A percentile compares a stretch with the other conserved stretches of the same genome.
phyloP scores from a whole-genome alignment of 2,888 invertebrate genomes.

The Orchestes rusci region DNA sequence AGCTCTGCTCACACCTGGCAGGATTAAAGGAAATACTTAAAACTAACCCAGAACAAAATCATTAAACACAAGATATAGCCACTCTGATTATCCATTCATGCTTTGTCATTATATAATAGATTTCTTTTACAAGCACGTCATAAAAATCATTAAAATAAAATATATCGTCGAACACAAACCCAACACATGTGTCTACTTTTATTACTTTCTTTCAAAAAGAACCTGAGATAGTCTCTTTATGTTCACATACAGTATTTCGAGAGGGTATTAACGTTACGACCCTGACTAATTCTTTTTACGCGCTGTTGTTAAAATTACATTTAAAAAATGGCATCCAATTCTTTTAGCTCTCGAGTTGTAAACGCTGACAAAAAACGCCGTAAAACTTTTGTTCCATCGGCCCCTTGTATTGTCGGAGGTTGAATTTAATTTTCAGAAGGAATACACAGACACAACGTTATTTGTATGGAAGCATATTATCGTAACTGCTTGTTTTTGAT shows the following conservation, averaged over 20 bases:
- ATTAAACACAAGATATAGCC: no score
- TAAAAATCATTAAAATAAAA: background rate
- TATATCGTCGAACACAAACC: background rate
- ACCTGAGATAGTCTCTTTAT: slow-evolving; percentile 27
- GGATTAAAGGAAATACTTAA: no score
- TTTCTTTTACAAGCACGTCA: no score
- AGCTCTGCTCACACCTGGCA: no score
- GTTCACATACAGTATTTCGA: slow-evolving; percentile 25
- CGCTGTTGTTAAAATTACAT: slow-evolving; percentile 15
- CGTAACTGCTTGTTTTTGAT: no score
- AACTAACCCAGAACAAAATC: no score
- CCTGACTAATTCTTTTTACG: slow-evolving; percentile 22
- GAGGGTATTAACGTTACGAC: slow-evolving; percentile 24
- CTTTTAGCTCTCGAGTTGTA: background rate
- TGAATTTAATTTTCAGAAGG: background rate
- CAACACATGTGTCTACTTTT: background rate
- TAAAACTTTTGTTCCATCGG: background rate
- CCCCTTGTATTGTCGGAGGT: background rate
- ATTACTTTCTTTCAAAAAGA: slow-evolving; percentile 27
- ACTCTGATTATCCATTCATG: no score
- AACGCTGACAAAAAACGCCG: background rate
- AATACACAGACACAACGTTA: background rate
- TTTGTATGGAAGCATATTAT: no score
- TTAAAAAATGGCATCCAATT: background rate
- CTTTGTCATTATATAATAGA: no score